Evolutionary conservation across 2,888 invertebrate genomes (phyloP).

Genomic region (Aporophyla nigra): DNA sequence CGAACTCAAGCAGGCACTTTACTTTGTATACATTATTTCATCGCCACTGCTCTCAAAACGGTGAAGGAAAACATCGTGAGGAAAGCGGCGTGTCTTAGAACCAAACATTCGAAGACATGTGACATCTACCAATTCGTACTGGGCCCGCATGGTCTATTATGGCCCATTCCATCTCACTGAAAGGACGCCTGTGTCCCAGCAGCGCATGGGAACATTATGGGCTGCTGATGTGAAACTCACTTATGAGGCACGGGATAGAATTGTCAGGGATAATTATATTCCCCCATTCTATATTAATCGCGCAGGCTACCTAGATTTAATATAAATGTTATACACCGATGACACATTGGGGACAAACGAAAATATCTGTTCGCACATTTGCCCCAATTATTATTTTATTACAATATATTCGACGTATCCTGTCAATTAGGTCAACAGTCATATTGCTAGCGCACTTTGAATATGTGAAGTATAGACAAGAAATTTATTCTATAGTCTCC

Average conservation of each 20-base stretch:
- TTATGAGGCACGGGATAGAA: not conserved
- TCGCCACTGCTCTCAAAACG: too few species aligned
- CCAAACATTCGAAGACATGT: too few species aligned
- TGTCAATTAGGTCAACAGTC: conserved; percentile 13
- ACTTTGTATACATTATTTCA: too few species aligned
- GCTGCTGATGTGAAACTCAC: not conserved
- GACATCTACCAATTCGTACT: too few species aligned
- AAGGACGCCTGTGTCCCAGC: too few species aligned
- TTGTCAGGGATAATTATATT: not conserved
- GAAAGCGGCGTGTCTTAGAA: too few species aligned
- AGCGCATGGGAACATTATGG: too few species aligned
- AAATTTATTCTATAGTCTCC: not conserved
- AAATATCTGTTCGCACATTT: conserved; percentile 18
- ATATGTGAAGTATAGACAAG: not conserved
- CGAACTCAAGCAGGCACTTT: too few species aligned
- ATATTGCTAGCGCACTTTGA: not conserved
- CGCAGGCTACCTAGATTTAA: not conserved
- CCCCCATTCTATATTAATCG: not conserved
- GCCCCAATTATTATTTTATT: conserved; percentile 22
- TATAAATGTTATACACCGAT: conserved; percentile 8
- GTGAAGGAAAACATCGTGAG: too few species aligned
- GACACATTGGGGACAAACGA: conserved; percentile 21
- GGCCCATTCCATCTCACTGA: too few species aligned
- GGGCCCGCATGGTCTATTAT: too few species aligned
- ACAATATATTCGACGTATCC: conserved; percentile 28